Base-by-base conservation (phyloP, 35 echinoderm and acorn worm genomes). In the Diadema setosum region DNA sequence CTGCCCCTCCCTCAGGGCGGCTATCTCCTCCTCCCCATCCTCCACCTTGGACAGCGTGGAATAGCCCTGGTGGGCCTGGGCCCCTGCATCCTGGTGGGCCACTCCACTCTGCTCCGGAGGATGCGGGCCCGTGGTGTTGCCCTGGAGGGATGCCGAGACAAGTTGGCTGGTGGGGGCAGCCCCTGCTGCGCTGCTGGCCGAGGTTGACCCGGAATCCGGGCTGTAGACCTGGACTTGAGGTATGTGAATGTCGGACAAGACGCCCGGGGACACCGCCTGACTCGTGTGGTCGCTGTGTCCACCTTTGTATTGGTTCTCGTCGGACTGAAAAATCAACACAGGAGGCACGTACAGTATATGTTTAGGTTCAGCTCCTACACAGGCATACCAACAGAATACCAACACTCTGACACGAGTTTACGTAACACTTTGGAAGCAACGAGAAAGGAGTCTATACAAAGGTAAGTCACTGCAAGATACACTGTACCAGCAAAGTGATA, bases 261-360 rank as follows among this genome's bases (percentile, higher is more conserved):
- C 37, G 46, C 59, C 52, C 52, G 88, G 45, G 49, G 82, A 23
- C 56, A 90, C 41, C 59, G 61, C 55, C 55, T 83, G 73, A 44
- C 73, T 78, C 35, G 1, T 44, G 56, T 88, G 80, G 12, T 73
- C 39, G 61, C 85, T 81, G 8, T 89, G 55, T 21, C 93, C 93
- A 25, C 88, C 93, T 30, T 86, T 88, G 85, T 95, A 95, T 35
- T 95, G 93, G 24, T 88, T 95, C 37, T 95, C 93, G 83, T 95
- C 93, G 80, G 93, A 89, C 93, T 95, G 73, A 30, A 23, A 36
- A 6, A n/a, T 17, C 23, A 74, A 15, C 36, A 26, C 69, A 17
- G 16, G 21, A 21, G 16, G 16, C 18, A 21, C 0, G 1, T 75
- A 31, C 69, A 75, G 3, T 20, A 21, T 21, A 75, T 75, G 2